phyloP scores from a whole-genome alignment of 2,797 vertebrate species.

The Silurus aristotelis region DNA sequence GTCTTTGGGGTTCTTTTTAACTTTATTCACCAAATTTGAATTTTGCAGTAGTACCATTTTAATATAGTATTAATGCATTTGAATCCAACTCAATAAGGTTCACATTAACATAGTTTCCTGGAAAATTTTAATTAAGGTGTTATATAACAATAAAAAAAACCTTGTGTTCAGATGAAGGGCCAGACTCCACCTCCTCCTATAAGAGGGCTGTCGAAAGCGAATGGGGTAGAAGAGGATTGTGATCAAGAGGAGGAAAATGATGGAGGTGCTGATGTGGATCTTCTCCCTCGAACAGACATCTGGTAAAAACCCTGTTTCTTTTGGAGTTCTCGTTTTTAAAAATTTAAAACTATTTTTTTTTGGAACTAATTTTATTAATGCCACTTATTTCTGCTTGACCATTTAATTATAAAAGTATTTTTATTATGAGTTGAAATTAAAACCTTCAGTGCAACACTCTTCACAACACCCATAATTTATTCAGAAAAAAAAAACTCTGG shows the following conservation, averaged over 20 bases:
- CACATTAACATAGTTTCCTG: not conserved
- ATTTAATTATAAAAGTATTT: too few relatives aligned
- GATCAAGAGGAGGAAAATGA: constrained; percentile 75
- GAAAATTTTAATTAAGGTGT: not conserved
- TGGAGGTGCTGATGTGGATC: constrained; percentile 83
- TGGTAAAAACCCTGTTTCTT: constrained; percentile 67
- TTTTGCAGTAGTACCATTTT: not conserved
- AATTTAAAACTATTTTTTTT: too few relatives aligned
- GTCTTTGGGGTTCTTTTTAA: constrained; percentile 64
- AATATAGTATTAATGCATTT: too few relatives aligned
- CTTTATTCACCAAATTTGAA: not conserved
- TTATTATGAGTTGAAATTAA: too few relatives aligned
- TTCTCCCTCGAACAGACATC: constrained; percentile 90
- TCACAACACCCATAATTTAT: too few relatives aligned
- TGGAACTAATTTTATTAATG: too few relatives aligned
- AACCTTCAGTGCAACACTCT: too few relatives aligned
- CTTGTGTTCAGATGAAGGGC: constrained; percentile 85
- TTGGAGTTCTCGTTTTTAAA: accelerated
- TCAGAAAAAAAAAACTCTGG: too few relatives aligned
- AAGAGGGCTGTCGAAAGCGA: constrained; percentile 75
- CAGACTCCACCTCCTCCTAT: constrained; percentile 83
- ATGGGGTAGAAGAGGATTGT: constrained; percentile 57
- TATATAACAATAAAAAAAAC: not conserved
- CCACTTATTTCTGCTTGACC: too few relatives aligned
- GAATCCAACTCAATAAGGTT: too few relatives aligned